Percentiles rank a stretch among this genome's conserved stretches.
These are phyloP conservation scores for Spicauda simplicius DNA, from an alignment of 2,888 invertebrate genomes.

Conservation along the genomic window DNA sequence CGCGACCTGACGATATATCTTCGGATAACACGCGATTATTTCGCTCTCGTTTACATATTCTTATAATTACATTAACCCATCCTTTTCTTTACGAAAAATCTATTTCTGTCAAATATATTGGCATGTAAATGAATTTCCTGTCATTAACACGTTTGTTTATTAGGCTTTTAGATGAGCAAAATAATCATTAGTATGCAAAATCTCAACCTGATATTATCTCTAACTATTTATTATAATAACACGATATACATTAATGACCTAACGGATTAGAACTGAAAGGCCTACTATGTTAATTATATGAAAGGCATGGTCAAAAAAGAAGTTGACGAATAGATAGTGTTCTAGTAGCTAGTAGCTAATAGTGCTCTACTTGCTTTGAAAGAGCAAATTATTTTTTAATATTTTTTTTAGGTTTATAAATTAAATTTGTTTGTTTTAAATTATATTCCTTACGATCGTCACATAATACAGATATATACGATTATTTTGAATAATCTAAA, in stretches of 20 bases:
- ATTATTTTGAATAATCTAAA: too few species aligned
- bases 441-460: too few species aligned
- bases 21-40: conserved; percentile 51
- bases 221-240: too few species aligned
- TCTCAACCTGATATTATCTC: conserved; percentile 22
- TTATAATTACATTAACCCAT: conserved; percentile 46
- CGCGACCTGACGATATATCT: conserved; percentile 56
- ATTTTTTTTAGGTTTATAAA: too few species aligned
- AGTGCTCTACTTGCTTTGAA: too few species aligned
- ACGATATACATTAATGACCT: too few species aligned
- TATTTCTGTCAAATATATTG: conserved; percentile 33
- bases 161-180: conserved; percentile 7
- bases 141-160: conserved; percentile 17
- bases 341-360: too few species aligned
- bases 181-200: conserved; percentile 18
- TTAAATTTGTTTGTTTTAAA: too few species aligned
- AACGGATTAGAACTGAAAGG: not conserved
- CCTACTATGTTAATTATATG: not conserved
- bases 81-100: conserved; percentile 34
- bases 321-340: too few species aligned
- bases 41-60: conserved; percentile 38
- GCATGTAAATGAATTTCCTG: conserved; percentile 14
- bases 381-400: too few species aligned
- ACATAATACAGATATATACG: too few species aligned
- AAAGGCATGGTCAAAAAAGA: too few species aligned